Conservation (phyloP, 1,140 invertebrate genomes). For the Pinna nobilis region DNA sequence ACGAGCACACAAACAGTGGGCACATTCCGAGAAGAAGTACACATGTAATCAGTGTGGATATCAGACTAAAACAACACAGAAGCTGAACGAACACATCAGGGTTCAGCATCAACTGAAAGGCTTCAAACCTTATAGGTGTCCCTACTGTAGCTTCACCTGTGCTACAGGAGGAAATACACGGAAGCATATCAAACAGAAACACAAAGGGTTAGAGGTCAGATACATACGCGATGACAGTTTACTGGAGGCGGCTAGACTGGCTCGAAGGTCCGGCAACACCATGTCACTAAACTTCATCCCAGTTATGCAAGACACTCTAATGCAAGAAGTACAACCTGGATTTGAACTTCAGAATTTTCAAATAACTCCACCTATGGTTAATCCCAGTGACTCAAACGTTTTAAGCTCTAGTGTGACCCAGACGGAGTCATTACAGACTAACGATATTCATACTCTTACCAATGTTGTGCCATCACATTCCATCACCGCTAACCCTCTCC, state of each 20-base stretch:
- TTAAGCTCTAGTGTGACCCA: no score
- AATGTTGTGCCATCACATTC: no score
- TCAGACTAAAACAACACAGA: conserved; percentile 44
- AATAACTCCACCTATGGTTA: not conserved
- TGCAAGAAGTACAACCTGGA: not conserved
- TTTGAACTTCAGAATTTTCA: conserved; percentile 16
- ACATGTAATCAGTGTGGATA: conserved; percentile 48
- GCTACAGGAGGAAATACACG: conserved; percentile 58
- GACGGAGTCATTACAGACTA: no score
- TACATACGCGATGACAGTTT: conserved; percentile 40
- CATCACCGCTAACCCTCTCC: no score
- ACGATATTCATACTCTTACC: no score
- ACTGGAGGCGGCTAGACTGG: conserved; percentile 33
- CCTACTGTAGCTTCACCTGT: conserved; percentile 56
- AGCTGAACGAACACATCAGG: conserved; percentile 57
- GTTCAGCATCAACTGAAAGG: conserved; percentile 61
- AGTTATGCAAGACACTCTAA: conserved; percentile 1
- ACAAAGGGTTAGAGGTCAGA: conserved; percentile 49
- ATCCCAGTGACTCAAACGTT: no score
- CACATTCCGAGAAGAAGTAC: conserved; percentile 48
- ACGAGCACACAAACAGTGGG: conserved; percentile 53
- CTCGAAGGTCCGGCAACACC: conserved; percentile 26
- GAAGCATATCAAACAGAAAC: conserved; percentile 56
- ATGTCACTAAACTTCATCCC: conserved; percentile 13
- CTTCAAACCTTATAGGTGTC: conserved; percentile 59